Evolutionary conservation across 1,140 invertebrate genomes (phyloP), one percentile per base, ranked within the genome.

Genomic region (Charaxes varanes): DNA sequence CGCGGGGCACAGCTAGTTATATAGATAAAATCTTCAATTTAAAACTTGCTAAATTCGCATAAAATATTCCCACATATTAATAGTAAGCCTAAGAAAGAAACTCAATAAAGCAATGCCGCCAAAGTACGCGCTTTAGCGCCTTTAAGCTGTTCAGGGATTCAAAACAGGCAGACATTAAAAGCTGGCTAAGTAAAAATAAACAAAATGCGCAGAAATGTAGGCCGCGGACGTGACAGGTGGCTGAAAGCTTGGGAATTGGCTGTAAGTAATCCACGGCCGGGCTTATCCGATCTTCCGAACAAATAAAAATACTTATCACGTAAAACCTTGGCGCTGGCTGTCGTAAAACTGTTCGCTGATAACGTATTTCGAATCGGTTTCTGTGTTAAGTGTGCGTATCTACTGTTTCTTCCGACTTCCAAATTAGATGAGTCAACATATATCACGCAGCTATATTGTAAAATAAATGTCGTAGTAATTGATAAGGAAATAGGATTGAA

Each of bases 281-380:
- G 60, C 58, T 56, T 54, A 57, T 60, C 53, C 47, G 53, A 50
- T 48, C 49, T 57, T 41, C 40, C 33, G 48, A 45, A 48, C 46
- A 57, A 64, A 64, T 61, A 64, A 64, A 63, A 61, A 64, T 61
- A 62, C 62, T 59, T 62, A 62, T 53, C 62, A 59, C 62, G 58
- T 65, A 62, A 64, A 51, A 44, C 32, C 52, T 32, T 38, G 35
- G 16, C n/a, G n/a, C n/a, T n/a, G 21, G 23, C 35, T 30, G 33
- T 28, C 34, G 46, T 34, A 32, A 42, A 40, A 49, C 40, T 28
- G 27, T 45, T 32, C 12, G 13, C 34, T 34, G 41, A 49, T 42
- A 42, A n/a, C n/a, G n/a, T n/a, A n/a, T n/a, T n/a, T n/a, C n/a
- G n/a, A n/a, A n/a, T n/a, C n/a, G n/a, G n/a, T n/a, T n/a, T n/a